A percentile compares a stretch with the other conserved stretches of the same genome.
phyloP scores from a whole-genome alignment of 1,140 invertebrate species.

The Procambarus clarkii region DNA sequence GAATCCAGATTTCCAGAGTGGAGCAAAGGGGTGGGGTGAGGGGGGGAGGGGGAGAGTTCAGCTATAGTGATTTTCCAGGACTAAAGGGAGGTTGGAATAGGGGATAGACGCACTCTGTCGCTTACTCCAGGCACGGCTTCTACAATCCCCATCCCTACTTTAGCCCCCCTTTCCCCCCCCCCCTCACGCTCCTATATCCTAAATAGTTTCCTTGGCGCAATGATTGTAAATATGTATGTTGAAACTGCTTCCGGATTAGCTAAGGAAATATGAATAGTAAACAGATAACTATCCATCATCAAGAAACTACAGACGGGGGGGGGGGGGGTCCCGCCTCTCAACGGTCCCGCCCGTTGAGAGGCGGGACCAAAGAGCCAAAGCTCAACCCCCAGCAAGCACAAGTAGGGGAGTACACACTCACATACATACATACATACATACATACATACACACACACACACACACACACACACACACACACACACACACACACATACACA shows the following conservation, averaged over 20 bases:
- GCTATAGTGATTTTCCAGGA: slow-evolving; percentile 28
- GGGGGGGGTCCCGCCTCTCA: no score
- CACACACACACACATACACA: slow-evolving; percentile 19
- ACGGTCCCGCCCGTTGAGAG: no score
- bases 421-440: not conserved
- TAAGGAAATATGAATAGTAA: slow-evolving; percentile 43
- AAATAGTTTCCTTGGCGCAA: not conserved
- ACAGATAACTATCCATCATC: slow-evolving; percentile 39
- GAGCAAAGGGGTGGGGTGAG: slow-evolving; percentile 18
- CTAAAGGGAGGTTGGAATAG: not conserved
- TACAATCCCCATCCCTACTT: not conserved
- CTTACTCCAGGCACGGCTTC: not conserved
- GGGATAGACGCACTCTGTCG: no score
- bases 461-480: slow-evolving; percentile 11
- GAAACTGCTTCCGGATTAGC: slow-evolving; percentile 21
- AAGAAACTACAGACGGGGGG: not conserved
- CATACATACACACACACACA: slow-evolving; percentile 4
- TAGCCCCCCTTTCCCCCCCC: no score
- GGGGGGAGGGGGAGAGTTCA: not conserved
- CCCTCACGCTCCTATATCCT: not conserved
- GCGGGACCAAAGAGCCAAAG: no score
- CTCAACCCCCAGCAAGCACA: no score
- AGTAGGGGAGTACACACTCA: not conserved
- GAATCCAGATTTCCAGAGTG: slow-evolving; percentile 61
- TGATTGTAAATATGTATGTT: slow-evolving; percentile 13